Base-by-base conservation (phyloP, 2,797 vertebrate genomes). In the Propithecus deckenii region DNA sequence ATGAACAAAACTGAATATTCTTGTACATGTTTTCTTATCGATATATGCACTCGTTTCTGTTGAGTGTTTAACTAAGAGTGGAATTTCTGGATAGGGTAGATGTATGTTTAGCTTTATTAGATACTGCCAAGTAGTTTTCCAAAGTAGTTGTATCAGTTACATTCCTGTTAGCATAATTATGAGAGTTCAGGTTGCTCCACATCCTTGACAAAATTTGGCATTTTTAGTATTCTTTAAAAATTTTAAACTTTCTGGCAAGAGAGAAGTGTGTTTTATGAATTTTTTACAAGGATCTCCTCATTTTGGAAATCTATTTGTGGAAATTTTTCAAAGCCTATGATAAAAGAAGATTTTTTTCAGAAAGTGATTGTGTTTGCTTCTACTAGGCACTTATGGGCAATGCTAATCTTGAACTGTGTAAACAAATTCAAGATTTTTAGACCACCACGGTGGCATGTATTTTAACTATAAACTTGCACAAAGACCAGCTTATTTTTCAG, bases 281-380 rank as follows among this genome's bases (percentile, higher is more conserved):
- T 88, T 87, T 48, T 86, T 46, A 74, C 15, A 50, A 41, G 72
- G 48, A 75, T 63, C 10, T 88, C 14, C 30, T 81, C 43, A 46
- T 96, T 95, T 96, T 89, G 57, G 50, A 81, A 65, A 61, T 48
- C 69, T 67, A 59, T 95, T 79, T 74, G 72, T 92, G 28, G 7
- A 38, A 84, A 72, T 28, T 52, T 94, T 96, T 79, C n/a, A 28
- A 91, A 63, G 46, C 57, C 48, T 50, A 55, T 1, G 5, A 38
- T 76, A 48, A 91, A 65, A 83, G 48, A 80, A 2, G 43, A 57
- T 91, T 76, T 48, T 48, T 74, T 96, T 93, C 71, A 79, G 63
- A 91, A 95, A 79, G 3, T 46, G 28, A 46, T 67, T 75, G 28
- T 85, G 30, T 96, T 86, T 91, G 7, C 18, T 61, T 85, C 72